Percentiles rank a stretch among this genome's conserved stretches.
Conservation (phyloP, 2,797 vertebrate genomes). For the Dendrocincla fuliginosa region DNA sequence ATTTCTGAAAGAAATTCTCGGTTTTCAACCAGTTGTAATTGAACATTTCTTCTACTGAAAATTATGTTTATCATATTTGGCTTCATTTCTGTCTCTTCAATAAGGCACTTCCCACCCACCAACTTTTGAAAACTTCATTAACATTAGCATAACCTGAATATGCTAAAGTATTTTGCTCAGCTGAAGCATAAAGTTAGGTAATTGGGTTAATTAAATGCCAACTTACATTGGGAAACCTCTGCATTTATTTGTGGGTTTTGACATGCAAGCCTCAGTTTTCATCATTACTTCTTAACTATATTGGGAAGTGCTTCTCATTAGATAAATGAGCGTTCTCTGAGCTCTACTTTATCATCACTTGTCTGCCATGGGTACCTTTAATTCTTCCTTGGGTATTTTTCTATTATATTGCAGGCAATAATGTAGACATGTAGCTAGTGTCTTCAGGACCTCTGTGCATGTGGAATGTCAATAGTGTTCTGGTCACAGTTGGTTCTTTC, state of each 20-base stretch:
- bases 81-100: background rate
- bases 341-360: background rate
- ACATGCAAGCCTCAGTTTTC: background rate
- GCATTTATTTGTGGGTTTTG: background rate
- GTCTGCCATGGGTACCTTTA: background rate
- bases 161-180: background rate
- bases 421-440: background rate
- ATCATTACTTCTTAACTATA: slow-evolving; percentile 1
- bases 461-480: background rate
- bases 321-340: slow-evolving; percentile 28
- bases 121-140: background rate
- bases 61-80: background rate
- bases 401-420: background rate
- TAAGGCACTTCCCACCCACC: background rate
- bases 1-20: background rate
- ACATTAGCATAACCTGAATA: background rate
- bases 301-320: slow-evolving; percentile 14
- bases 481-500: background rate
- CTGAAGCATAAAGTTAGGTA: background rate
- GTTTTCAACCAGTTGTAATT: background rate
- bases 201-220: background rate
- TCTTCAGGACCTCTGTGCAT: background rate
- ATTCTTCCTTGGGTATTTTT: background rate
- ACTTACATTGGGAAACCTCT: background rate
- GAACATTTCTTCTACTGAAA: background rate